A percentile compares a stretch with the other conserved stretches of the same genome.
Evolutionary conservation across 2,113 vertebrate genomes (phyloP).

Genomic region (Eurypyga helias): DNA sequence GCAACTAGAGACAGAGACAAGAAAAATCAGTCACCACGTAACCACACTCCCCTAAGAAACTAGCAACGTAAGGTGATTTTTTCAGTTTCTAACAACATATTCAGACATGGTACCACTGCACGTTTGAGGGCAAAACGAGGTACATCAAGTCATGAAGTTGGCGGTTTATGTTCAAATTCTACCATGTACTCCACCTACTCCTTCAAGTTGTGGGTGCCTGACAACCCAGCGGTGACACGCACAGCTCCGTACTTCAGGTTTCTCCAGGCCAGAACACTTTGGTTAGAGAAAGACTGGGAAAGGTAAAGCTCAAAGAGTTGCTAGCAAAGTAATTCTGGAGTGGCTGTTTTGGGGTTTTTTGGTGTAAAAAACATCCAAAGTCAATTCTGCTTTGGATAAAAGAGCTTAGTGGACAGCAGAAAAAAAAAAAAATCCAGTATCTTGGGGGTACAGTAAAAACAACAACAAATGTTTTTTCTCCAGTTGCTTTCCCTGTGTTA

Average conservation of each 20-base stretch:
- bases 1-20: constrained; percentile 32
- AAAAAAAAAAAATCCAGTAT: not conserved
- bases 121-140: not conserved
- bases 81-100: constrained; percentile 19
- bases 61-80: not conserved
- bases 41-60: constrained; percentile 1
- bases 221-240: not conserved
- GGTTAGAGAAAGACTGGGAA: not conserved
- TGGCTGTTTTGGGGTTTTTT: not conserved
- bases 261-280: not conserved
- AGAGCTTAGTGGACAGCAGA: not conserved
- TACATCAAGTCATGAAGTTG: not conserved
- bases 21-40: constrained; percentile 11
- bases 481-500: not conserved
- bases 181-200: not conserved
- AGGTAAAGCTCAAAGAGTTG: not conserved
- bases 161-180: not conserved
- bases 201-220: not conserved
- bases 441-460: not conserved
- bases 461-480: not conserved
- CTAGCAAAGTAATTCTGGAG: not conserved
- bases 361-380: not conserved
- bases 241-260: not conserved
- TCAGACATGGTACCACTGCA: not conserved
- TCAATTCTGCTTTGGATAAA: not conserved